phyloP scores from a whole-genome alignment of 2,113 vertebrate species.

The Thermophis baileyi region DNA sequence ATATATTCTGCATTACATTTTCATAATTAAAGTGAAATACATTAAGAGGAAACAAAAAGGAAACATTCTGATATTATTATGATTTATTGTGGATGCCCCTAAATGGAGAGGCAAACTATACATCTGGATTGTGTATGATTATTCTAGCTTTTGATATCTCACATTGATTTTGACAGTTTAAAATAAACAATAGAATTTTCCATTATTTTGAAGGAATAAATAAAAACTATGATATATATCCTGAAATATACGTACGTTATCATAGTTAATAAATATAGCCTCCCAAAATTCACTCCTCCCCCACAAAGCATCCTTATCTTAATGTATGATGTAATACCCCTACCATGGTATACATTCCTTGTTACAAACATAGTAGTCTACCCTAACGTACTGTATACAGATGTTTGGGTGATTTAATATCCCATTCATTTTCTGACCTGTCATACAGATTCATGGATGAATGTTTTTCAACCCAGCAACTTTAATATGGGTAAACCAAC shows the following conservation, averaged over 20 bases:
- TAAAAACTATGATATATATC: not conserved
- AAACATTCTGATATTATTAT: not conserved
- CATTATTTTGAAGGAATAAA: not conserved
- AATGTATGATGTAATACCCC: not conserved
- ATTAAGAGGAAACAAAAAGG: not conserved
- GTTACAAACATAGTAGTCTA: not conserved
- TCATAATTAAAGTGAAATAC: not conserved
- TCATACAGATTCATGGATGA: not conserved
- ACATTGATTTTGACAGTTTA: not conserved
- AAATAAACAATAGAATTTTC: not conserved
- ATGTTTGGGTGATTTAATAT: not conserved
- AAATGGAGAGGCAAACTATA: not conserved
- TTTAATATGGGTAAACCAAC: not conserved
- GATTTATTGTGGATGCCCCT: not conserved
- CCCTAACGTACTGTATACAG: not conserved
- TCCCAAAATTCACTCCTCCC: not conserved
- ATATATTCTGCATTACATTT: not conserved
- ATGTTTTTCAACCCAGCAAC: not conserved
- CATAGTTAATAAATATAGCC: not conserved
- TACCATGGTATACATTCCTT: not conserved
- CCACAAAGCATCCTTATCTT: not conserved
- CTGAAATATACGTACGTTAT: not conserved
- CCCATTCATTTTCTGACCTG: not conserved
- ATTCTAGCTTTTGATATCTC: not conserved
- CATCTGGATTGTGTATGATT: not conserved